Evolutionary conservation across 2,113 vertebrate species (phyloP), one percentile per base, ranked within the genome.

Genomic region (Sitta europaea): DNA sequence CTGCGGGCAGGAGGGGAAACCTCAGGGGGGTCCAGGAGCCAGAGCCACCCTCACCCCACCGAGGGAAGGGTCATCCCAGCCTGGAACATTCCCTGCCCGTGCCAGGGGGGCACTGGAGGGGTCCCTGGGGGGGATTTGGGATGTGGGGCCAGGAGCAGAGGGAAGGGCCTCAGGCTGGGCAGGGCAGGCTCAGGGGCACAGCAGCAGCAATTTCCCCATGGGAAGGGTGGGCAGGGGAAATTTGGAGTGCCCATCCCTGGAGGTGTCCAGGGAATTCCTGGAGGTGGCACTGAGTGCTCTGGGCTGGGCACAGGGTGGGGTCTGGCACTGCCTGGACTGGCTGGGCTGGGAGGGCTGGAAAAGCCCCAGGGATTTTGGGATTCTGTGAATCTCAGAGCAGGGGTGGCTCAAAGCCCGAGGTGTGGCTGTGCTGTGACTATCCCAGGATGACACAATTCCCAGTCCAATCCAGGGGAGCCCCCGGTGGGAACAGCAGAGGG

Each of bases 1-100:
- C 99, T 99, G 96, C 25, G 36, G 17, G 50, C 18, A 54, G 33
- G 43, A 62, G 80, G 57, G 67, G 57, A 29, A 28, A 14, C 10
- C 12, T 74, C 61, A 85, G 66, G 4, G 8, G 16, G 0, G 6
- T 1, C 3, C 6, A 43, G 72, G 55, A 27, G 1, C 25, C 83
- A 28, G 21, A 36, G 54, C 63, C 73, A 3, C 43, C 10, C 27
- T n/a, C n/a, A n/a, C n/a, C n/a, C n/a, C n/a, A n/a, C n/a, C n/a
- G 18, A 14, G 43, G 2, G 23, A 23, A 58, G 31, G 53, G 12
- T 3, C 8, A 11, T 4, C 19, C 28, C 72, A 68, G 54, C 36
- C 72, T 12, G 7, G 51, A 43, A 45, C 14, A 16, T 29, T 24
- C 55, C 63, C 61, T 73, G 80, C 27, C 47, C 38, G 4, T 3